Conservation (phyloP, 2,888 invertebrate genomes). For the Hylaea fasciaria region DNA sequence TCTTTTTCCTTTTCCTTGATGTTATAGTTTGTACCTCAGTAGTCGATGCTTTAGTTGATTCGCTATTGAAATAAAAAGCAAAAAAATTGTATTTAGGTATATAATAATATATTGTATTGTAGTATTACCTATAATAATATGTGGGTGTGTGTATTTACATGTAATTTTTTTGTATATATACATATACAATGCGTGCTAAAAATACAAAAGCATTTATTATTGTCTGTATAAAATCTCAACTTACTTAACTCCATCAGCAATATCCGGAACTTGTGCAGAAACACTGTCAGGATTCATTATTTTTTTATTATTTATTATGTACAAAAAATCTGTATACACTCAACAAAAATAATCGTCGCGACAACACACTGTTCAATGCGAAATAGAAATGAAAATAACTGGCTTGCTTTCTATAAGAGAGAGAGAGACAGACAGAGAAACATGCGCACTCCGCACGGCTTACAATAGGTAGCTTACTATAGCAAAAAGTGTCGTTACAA, state of each 20-base stretch:
- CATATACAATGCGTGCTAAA: no score
- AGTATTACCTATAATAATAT: no score
- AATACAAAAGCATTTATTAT: no score
- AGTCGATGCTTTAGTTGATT: no score
- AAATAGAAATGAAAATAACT: slow-evolving; percentile 15
- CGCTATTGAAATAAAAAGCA: no score
- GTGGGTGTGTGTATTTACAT: no score
- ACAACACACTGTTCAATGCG: slow-evolving; percentile 5
- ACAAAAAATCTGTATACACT: slow-evolving; percentile 12
- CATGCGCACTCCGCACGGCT: slow-evolving; percentile 11
- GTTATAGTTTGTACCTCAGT: no score
- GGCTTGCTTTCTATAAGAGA: slow-evolving; percentile 15
- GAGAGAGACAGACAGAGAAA: slow-evolving; percentile 14
- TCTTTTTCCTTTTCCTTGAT: no score
- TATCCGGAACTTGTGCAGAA: slow-evolving; percentile 2
- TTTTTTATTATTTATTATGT: slow-evolving; percentile 3
- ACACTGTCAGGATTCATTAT: slow-evolving; percentile 8
- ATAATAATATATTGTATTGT: no score
- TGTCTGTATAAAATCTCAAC: slow-evolving; percentile 3
- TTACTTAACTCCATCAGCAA: slow-evolving; percentile 21
- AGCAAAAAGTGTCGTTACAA: slow-evolving; percentile 7
- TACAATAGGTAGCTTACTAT: not conserved
- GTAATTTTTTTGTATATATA: no score
- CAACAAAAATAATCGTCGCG: slow-evolving; percentile 5
- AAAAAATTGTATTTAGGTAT: no score